A percentile compares a stretch with the other conserved stretches of the same genome.
Conservation (phyloP, 2,797 vertebrate genomes). For the Dendrocincla tyrannina region DNA sequence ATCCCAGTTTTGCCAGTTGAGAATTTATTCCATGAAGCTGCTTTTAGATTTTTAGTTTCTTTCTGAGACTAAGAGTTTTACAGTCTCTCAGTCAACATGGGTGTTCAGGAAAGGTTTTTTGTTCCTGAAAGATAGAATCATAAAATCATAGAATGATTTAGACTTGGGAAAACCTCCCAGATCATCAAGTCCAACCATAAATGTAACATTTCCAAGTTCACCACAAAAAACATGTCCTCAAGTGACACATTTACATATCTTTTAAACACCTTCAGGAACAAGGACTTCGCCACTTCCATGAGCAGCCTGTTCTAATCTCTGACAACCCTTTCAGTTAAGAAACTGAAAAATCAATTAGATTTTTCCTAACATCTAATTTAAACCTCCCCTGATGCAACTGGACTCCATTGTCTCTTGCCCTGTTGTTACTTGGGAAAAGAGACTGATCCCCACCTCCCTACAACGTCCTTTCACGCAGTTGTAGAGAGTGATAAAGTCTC, state of each 20-base stretch:
- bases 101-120: neutral
- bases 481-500: neutral
- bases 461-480: neutral
- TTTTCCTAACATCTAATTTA: neutral
- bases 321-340: neutral
- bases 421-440: neutral
- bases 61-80: neutral
- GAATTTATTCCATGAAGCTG: neutral
- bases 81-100: neutral
- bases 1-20: neutral
- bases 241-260: neutral
- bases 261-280: neutral
- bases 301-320: neutral
- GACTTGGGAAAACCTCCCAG: neutral
- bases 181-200: neutral
- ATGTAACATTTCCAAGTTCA: neutral
- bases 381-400: neutral
- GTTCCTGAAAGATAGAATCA: neutral
- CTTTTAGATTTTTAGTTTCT: neutral
- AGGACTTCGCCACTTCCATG: neutral
- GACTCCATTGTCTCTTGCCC: neutral
- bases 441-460: neutral
- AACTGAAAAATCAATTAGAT: neutral
- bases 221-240: neutral
- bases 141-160: neutral